Percentiles rank a stretch among this genome's conserved stretches.
Evolutionary conservation across 2,888 invertebrate species (phyloP).

Genomic region (Eustalomyia histrio): DNA sequence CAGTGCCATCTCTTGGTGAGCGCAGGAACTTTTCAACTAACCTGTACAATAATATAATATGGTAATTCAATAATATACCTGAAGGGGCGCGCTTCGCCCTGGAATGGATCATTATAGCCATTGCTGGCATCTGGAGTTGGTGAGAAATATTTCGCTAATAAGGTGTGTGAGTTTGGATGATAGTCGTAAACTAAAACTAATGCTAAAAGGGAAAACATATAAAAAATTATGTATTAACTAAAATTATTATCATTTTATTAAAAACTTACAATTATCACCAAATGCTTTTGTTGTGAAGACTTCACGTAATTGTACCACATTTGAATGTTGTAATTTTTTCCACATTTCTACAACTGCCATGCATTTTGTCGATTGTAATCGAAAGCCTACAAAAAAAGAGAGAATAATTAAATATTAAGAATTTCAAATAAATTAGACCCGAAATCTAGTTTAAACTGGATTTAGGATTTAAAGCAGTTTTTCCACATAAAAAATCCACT

Average conservation of each 20-base stretch:
- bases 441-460: too few relatives aligned
- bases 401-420: not conserved
- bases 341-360: slow-evolving; percentile 93
- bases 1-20: too few relatives aligned
- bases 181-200: slow-evolving; percentile 98
- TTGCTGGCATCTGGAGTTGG: slow-evolving; percentile 81
- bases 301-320: slow-evolving; percentile 94
- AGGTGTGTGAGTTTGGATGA: slow-evolving; percentile 93
- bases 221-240: not conserved
- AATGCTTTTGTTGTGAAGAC: slow-evolving; percentile 97
- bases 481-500: too few relatives aligned
- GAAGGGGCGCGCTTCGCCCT: slow-evolving; percentile 85
- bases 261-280: slow-evolving; percentile 94
- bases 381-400: slow-evolving; percentile 82
- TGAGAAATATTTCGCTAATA: slow-evolving; percentile 91
- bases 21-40: too few relatives aligned
- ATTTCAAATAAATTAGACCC: too few relatives aligned
- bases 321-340: slow-evolving; percentile 97
- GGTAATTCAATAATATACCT: slow-evolving; percentile 70
- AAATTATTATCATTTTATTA: not conserved
- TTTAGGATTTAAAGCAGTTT: too few relatives aligned
- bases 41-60: too few relatives aligned
- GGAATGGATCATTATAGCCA: slow-evolving; percentile 89
- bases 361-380: slow-evolving; percentile 90
- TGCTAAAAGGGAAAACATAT: slow-evolving; percentile 81